These are phyloP conservation scores for Danio choprae DNA, from an alignment of 2,797 vertebrate species.

Conservation along the genomic window DNA sequence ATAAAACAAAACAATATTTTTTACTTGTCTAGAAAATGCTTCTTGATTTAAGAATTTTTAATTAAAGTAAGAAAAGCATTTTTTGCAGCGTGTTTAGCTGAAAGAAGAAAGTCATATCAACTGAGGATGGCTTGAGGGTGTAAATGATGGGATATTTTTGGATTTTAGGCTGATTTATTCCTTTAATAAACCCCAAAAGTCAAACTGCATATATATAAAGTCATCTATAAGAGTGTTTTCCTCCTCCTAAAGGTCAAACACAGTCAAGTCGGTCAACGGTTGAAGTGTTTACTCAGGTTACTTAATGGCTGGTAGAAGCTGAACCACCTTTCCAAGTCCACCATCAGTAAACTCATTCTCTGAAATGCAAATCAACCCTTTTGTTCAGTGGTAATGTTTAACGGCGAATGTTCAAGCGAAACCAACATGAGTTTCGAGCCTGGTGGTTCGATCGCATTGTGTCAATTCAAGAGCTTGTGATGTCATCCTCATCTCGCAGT, in stretches of 20 bases:
- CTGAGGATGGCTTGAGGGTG: too few relatives aligned
- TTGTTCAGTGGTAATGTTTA: slow-evolving; percentile 47
- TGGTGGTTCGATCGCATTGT: slow-evolving; percentile 75
- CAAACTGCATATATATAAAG: background rate
- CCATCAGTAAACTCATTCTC: slow-evolving; percentile 67
- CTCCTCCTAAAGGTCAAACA: slow-evolving; percentile 27
- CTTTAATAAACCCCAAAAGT: background rate
- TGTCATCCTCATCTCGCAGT: background rate
- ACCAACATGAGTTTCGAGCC: slow-evolving; percentile 1
- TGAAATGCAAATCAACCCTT: slow-evolving; percentile 64
- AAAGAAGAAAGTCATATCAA: too few relatives aligned
- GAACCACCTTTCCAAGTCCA: slow-evolving; percentile 10
- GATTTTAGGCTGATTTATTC: too few relatives aligned
- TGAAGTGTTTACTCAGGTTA: background rate
- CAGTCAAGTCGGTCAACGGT: background rate
- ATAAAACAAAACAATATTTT: too few relatives aligned
- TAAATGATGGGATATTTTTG: too few relatives aligned
- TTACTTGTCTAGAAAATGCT: too few relatives aligned
- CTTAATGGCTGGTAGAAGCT: slow-evolving; percentile 17
- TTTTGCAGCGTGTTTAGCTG: too few relatives aligned
- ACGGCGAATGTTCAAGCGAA: background rate
- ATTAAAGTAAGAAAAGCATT: too few relatives aligned
- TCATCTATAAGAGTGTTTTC: background rate
- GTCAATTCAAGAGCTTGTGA: background rate
- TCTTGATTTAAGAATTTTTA: too few relatives aligned